These are phyloP conservation scores for Cyprinodon variegatus DNA, from an alignment of 2,113 vertebrate species.

Conservation along the genomic window DNA sequence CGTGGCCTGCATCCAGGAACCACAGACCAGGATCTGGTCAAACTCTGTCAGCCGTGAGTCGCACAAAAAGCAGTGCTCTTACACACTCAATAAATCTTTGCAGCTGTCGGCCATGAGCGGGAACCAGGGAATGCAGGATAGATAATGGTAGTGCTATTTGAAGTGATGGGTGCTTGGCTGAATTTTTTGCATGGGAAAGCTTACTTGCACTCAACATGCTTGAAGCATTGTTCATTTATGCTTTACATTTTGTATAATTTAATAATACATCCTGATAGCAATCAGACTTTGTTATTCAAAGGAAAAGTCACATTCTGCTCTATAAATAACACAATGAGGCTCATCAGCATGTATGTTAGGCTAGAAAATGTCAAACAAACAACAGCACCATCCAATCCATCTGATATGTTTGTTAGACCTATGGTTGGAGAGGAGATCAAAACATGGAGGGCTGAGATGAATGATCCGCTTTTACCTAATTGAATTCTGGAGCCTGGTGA, in stretches of 20 bases:
- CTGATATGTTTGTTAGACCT: constrained; percentile 62
- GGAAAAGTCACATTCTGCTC: constrained; percentile 23
- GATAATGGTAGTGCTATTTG: constrained; percentile 15
- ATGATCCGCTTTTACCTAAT: constrained; percentile 64
- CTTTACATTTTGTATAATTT: not conserved
- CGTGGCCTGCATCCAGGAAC: constrained; percentile 91
- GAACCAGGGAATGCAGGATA: constrained; percentile 19
- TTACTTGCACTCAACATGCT: constrained; percentile 14
- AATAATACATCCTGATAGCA: constrained; percentile 9
- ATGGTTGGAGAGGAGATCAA: constrained; percentile 61
- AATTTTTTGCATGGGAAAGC: constrained; percentile 5
- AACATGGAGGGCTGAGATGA: constrained; percentile 61
- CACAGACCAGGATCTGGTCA: constrained; percentile 94
- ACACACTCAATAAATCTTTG: constrained; percentile 46
- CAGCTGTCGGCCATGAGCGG: not conserved
- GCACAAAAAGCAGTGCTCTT: constrained; percentile 19
- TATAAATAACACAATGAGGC: constrained; percentile 31
- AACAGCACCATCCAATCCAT: constrained; percentile 44
- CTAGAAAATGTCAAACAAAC: constrained; percentile 49
- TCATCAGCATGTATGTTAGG: constrained; percentile 13
- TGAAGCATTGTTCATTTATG: constrained; percentile 13
- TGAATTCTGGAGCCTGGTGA: constrained; percentile 68
- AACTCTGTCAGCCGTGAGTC: constrained; percentile 93
- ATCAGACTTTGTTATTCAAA: constrained; percentile 4
- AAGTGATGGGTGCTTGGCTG: constrained; percentile 12